A percentile compares a stretch with the other conserved stretches of the same genome.
These are phyloP conservation scores for Thymelicus lineola DNA, from an alignment of 2,888 invertebrate genomes.

Conservation along the genomic window DNA sequence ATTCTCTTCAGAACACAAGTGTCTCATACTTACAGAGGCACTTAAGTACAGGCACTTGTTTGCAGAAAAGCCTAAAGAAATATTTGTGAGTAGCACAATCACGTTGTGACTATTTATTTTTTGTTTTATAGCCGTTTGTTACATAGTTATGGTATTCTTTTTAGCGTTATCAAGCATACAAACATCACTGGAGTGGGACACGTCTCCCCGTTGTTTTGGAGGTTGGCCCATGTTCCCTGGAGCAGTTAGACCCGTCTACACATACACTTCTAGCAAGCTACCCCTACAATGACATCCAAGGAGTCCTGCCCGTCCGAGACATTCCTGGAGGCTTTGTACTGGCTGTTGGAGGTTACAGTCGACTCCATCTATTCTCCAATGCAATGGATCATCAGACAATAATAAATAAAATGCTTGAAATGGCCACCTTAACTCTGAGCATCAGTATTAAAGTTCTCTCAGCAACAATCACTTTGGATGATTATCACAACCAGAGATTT, in stretches of 20 bases:
- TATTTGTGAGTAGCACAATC: slow-evolving; percentile 85
- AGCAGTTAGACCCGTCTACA: slow-evolving; percentile 95
- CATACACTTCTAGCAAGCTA: slow-evolving; percentile 90
- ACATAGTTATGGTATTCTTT: neutral
- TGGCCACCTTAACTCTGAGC: slow-evolving; percentile 92
- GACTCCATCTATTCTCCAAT: slow-evolving; percentile 94
- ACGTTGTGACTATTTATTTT: neutral
- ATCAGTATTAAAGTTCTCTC: slow-evolving; percentile 93
- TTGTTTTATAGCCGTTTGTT: neutral
- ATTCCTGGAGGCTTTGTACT: slow-evolving; percentile 97
- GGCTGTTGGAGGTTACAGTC: slow-evolving; percentile 95
- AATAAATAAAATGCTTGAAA: slow-evolving; percentile 93
- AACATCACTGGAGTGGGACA: slow-evolving; percentile 98
- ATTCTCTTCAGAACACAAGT: slow-evolving; percentile 97
- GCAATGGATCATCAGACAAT: slow-evolving; percentile 94
- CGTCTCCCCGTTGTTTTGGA: slow-evolving; percentile 94
- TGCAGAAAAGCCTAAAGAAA: slow-evolving; percentile 92
- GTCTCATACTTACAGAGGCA: slow-evolving; percentile 96
- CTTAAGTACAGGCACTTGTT: slow-evolving; percentile 92
- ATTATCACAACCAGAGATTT: slow-evolving; percentile 94
- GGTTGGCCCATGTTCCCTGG: slow-evolving; percentile 95
- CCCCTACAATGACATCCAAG: slow-evolving; percentile 78
- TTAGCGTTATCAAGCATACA: slow-evolving; percentile 95
- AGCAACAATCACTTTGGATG: slow-evolving; percentile 93
- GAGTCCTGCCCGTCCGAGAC: slow-evolving; percentile 90